Conservation (phyloP, 2,113 vertebrate species). For the Montifringilla adamsi region DNA sequence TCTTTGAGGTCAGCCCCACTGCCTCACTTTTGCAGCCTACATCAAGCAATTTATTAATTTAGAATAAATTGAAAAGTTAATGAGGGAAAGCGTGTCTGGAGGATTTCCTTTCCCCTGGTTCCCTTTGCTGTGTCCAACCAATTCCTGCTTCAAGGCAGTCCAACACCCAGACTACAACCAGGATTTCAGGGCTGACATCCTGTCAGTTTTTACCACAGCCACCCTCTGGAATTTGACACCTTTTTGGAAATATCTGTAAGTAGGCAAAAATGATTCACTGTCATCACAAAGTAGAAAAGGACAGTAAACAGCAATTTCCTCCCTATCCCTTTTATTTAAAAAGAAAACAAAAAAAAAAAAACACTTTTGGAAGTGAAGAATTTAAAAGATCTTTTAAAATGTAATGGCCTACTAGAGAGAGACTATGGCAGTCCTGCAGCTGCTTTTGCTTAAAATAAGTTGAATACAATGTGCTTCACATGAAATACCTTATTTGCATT, state of each 20-base stretch:
- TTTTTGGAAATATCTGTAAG: background rate
- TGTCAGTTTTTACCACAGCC: background rate
- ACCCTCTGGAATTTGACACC: background rate
- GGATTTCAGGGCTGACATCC: background rate
- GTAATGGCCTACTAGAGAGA: background rate
- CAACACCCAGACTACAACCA: background rate
- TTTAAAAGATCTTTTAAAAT: background rate
- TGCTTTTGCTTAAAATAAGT: background rate
- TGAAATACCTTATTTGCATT: background rate
- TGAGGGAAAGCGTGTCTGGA: background rate
- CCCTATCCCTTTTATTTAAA: rapidly evolving
- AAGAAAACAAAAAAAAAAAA: too few species aligned
- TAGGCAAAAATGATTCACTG: background rate
- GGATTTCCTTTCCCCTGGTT: background rate
- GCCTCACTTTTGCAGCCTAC: background rate
- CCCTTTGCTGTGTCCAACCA: background rate
- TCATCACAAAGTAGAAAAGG: background rate
- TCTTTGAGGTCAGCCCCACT: background rate
- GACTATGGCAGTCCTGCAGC: background rate
- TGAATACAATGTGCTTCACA: background rate
- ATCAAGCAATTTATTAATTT: background rate
- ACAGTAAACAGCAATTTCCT: background rate
- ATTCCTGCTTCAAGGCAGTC: background rate
- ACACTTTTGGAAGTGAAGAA: background rate
- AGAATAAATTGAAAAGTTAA: background rate